Evolutionary conservation across 2,797 vertebrate species (phyloP).

Genomic region (Anabas testudineus): DNA sequence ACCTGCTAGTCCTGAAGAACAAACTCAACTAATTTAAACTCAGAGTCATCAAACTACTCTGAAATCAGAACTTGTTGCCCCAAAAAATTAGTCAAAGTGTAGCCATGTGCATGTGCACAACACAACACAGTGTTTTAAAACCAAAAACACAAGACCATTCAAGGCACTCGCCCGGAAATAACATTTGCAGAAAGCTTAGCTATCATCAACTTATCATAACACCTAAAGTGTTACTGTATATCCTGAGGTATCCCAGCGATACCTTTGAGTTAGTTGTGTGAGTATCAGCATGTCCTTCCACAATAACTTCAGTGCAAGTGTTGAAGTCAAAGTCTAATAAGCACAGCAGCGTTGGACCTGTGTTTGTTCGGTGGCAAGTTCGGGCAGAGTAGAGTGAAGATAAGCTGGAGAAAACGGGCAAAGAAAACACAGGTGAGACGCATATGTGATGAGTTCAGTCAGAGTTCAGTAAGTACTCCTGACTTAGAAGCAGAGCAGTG

Average conservation of each 20-base stretch:
- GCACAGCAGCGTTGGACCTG: neutral
- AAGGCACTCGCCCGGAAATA: too few relatives aligned
- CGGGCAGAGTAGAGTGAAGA: conserved; percentile 29
- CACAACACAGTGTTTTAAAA: neutral
- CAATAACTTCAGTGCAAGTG: conserved; percentile 1
- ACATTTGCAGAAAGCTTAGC: neutral
- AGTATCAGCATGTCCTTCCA: conserved; percentile 29
- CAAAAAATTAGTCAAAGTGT: conserved; percentile 8
- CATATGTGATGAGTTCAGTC: conserved; percentile 41
- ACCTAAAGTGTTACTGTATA: neutral
- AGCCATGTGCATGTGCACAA: neutral
- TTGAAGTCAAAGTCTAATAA: conserved; percentile 28
- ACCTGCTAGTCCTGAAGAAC: conserved; percentile 9
- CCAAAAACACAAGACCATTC: neutral
- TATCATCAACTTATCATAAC: neutral
- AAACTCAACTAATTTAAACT: neutral
- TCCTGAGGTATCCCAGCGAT: neutral
- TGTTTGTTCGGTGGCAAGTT: conserved; percentile 41
- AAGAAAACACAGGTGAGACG: conserved; percentile 24
- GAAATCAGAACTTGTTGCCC: conserved; percentile 24
- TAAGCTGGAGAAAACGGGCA: neutral
- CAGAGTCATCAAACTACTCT: conserved; percentile 7
- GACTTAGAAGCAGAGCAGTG: conserved; percentile 29
- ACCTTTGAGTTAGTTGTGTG: conserved; percentile 3
- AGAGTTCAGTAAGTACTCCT: conserved; percentile 36